Evolutionary conservation across 2,797 vertebrate genomes (phyloP), one percentile per base, ranked within the genome.

Genomic region (Catamblyrhynchus diadema): DNA sequence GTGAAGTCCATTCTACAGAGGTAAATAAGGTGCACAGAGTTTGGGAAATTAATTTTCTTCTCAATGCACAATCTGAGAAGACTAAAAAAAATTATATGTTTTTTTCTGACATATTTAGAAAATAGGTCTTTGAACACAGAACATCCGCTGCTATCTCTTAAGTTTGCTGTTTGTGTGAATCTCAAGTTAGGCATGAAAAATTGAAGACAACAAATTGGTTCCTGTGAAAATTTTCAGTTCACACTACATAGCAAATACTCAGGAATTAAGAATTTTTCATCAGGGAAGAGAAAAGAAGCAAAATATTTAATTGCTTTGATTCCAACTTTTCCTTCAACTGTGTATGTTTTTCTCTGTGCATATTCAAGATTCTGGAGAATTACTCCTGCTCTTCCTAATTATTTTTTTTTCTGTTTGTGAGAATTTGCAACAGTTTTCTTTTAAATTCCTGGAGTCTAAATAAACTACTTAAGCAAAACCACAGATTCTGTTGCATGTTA

Each of bases 271-370:
- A 90, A 44, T 39, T 67, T 77, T 35, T 50, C 14, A 23, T 60
- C 37, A 83, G 27, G 22, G 25, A 93, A 60, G 30, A 75, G 33
- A 88, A 82, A 50, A 73, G n/a, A 81, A 86, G 45, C 30, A 72
- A 82, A 85, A 51, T 80, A 74, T 7, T 78, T 77, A 0, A 57
- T 88, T 86, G 91, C 23, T 32, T 32, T 61, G 39, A 70, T 25
- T 44, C 14, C 2, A 14, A 13, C 10, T 60, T 74, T 74, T 56
- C 27, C 23, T 80, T 91, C 47, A 77, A 1, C 18, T 60, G 8
- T 72, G 21, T 50, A 3, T 45, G 13, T 41, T 3, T 4, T 47
- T 82, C 22, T 84, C 42, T 57, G 28, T 35, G 30, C 14, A 15
- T 79, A 21, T 85, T 81, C 33, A 56, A 72, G 54, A 62, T 89